Base-by-base conservation (phyloP, 2,888 invertebrate genomes). In the Alloplasta piceator region DNA sequence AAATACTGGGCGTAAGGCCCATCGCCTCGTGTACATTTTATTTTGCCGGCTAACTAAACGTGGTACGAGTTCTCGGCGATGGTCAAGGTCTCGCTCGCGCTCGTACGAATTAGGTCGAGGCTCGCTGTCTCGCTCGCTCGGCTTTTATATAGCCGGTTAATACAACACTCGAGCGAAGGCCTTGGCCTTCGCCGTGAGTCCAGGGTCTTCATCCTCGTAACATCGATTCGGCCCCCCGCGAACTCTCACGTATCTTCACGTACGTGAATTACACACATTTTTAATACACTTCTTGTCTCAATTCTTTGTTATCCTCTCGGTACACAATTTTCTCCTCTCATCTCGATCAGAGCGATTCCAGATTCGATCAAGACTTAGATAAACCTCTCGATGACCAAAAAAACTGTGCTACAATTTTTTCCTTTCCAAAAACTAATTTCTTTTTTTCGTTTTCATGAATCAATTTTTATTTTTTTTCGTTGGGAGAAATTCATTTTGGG, bases 151-250 rank as follows among this genome's bases (percentile, higher is more conserved):
- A 58, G 64, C 43, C 64, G 26, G 16, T 36, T 66, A 48, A 58
- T 41, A 74, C 39, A 64, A 66, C 46, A 66, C 71, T 78, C 76
- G 74, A 78, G 71, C 82, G 85, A 85, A 87, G 85, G 86, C 82
- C 79, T 52, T 80, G 86, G 88, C 89, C 89, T 89, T 89, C 88
- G 88, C 89, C 89, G 87, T 87, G 87, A 87, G 86, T 85, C 67
- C 86, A 88, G 86, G 85, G 86, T 86, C 88, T 88, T 88, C 87
- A 87, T 86, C 87, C 86, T 85, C 83, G 83, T 55, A 78, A 70
- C 85, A 89, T 88, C 89, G 88, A 89, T 88, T 86, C 84, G 83
- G 68, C 56, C 80, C 76, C 76, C 71, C 50, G 72, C 76, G 74
- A 81, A 64, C 78, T 76, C 64, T 58, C 41, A 16, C 46, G 56